These are phyloP conservation scores for Antedon mediterranea DNA, from an alignment of 53 echinoderm and acorn worm genomes.

Conservation along the genomic window DNA sequence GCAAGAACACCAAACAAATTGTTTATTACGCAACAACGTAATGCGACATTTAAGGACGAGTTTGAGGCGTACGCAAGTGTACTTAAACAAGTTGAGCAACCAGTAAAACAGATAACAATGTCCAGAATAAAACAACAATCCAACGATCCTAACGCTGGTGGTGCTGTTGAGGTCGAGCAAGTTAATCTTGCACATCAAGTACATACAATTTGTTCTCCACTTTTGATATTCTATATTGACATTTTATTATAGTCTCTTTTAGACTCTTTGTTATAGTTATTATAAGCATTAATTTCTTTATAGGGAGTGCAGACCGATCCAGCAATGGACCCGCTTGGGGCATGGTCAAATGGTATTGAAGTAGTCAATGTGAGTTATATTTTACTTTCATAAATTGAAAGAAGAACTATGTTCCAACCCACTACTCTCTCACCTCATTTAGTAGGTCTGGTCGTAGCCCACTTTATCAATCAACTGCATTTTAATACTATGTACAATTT, in stretches of 20 bases:
- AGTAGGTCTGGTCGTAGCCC: too few relatives aligned
- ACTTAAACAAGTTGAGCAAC: neutral
- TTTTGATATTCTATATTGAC: too few relatives aligned
- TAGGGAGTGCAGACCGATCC: slow-evolving; percentile 74
- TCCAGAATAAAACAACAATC: neutral
- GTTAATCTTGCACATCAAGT: neutral
- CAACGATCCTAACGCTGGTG: neutral
- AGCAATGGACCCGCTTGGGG: slow-evolving; percentile 40
- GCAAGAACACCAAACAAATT: neutral
- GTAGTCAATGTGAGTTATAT: neutral
- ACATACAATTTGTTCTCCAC: too few relatives aligned
- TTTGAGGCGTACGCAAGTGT: neutral
- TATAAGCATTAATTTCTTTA: too few relatives aligned
- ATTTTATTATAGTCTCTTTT: too few relatives aligned
- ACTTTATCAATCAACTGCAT: too few relatives aligned
- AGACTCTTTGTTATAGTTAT: too few relatives aligned
- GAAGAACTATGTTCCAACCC: too few relatives aligned
- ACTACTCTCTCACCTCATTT: too few relatives aligned
- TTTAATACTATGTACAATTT: too few relatives aligned
- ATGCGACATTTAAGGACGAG: neutral
- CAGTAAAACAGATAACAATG: neutral
- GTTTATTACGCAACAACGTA: neutral
- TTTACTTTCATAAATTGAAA: too few relatives aligned
- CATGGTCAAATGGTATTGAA: slow-evolving; percentile 39
- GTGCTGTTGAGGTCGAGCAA: neutral